These are phyloP conservation scores for Amiota mariae DNA, from an alignment of 2,888 invertebrate genomes.

Conservation along the genomic window DNA sequence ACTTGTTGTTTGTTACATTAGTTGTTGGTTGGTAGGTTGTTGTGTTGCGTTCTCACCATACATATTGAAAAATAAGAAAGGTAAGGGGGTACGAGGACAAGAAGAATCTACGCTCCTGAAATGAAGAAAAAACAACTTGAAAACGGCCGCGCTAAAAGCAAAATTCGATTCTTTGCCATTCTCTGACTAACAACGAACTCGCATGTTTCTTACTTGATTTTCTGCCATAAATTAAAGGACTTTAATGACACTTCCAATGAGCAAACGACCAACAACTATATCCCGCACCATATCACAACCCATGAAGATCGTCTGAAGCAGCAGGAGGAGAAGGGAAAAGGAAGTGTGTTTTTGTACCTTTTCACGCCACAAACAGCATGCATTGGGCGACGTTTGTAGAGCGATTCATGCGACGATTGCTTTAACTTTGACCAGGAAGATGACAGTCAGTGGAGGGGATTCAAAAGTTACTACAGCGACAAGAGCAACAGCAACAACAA, in stretches of 20 bases:
- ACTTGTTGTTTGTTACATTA: too few species aligned
- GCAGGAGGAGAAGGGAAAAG: neutral
- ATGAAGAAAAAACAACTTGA: slow-evolving; percentile 53
- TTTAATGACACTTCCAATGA: slow-evolving; percentile 65
- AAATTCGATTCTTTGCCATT: slow-evolving; percentile 65
- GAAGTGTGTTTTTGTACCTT: neutral
- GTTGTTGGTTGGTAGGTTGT: too few species aligned
- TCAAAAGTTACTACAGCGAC: too few species aligned
- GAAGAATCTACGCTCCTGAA: too few species aligned
- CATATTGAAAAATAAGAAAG: too few species aligned
- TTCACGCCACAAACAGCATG: neutral
- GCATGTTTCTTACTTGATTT: slow-evolving; percentile 67
- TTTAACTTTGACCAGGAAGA: neutral
- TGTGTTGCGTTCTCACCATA: too few species aligned
- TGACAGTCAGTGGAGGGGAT: neutral
- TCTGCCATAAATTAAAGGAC: slow-evolving; percentile 67
- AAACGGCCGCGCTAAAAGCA: slow-evolving; percentile 67
- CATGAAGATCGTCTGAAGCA: neutral
- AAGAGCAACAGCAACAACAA: too few species aligned
- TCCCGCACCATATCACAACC: neutral
- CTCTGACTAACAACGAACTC: slow-evolving; percentile 63
- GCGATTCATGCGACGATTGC: slow-evolving; percentile 15
- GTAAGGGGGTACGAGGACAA: too few species aligned
- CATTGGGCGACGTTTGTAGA: slow-evolving; percentile 6
- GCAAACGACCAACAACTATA: slow-evolving; percentile 32